These are phyloP conservation scores for Rhabdornis inornatus DNA, from an alignment of 2,113 vertebrate species.

Conservation along the genomic window DNA sequence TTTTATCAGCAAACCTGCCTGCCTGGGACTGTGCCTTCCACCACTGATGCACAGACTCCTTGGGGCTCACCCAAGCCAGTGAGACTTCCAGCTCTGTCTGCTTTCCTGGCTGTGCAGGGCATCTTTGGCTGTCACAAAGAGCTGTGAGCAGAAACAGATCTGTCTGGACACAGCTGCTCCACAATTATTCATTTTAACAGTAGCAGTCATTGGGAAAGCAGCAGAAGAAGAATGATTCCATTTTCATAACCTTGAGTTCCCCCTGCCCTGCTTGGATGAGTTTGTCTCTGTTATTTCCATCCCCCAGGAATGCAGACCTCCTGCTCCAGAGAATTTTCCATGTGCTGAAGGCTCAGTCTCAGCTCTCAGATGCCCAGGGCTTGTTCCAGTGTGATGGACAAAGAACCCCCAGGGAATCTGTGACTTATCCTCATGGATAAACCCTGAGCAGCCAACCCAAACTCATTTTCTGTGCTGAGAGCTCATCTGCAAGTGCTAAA, in stretches of 20 bases:
- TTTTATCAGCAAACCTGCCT: background rate
- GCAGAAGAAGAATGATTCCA: constrained; percentile 59
- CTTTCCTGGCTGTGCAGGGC: background rate
- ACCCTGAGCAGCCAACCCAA: background rate
- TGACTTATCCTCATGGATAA: background rate
- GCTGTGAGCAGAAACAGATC: background rate
- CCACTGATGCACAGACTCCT: background rate
- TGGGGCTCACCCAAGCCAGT: background rate
- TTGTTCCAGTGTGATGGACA: background rate
- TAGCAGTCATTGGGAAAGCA: constrained; percentile 17
- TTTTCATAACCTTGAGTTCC: constrained; percentile 58
- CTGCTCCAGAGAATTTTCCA: background rate
- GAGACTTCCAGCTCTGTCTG: background rate
- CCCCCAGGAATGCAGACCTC: background rate
- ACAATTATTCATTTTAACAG: constrained; percentile 56
- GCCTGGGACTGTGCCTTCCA: background rate
- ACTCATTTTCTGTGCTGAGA: background rate
- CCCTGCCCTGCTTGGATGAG: constrained; percentile 12
- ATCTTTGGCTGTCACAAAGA: background rate
- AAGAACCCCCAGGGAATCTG: background rate
- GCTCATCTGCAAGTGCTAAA: background rate
- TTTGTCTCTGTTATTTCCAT: background rate
- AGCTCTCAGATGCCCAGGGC: background rate
- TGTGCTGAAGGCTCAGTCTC: background rate
- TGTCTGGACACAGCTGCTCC: constrained; percentile 4